Evolutionary conservation across 2,113 vertebrate species (phyloP).

Genomic region (Jaculus jaculus): DNA sequence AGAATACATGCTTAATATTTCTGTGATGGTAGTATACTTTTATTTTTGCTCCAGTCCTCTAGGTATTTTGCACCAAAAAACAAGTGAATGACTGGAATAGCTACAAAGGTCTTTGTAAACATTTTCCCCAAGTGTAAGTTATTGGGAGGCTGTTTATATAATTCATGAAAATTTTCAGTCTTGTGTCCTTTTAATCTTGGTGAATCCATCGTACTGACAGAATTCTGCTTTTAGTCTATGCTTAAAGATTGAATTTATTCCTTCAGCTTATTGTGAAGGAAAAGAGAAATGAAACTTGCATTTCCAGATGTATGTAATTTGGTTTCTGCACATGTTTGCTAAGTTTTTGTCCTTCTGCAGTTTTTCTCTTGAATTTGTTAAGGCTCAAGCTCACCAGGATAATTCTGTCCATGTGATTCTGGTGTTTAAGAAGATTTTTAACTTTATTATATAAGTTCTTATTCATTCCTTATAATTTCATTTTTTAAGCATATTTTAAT

Average conservation of each 20-base stretch:
- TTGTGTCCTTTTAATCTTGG: constrained; percentile 57
- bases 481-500: not conserved
- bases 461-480: constrained; percentile 12
- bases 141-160: constrained; percentile 70
- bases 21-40: not conserved
- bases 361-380: constrained; percentile 71
- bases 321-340: constrained; percentile 43
- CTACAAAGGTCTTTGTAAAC: constrained; percentile 45
- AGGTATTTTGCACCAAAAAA: constrained; percentile 58
- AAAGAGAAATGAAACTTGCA: constrained; percentile 65
- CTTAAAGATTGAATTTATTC: constrained; percentile 69
- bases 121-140: constrained; percentile 48
- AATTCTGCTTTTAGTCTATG: constrained; percentile 62
- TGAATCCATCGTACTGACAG: constrained; percentile 47
- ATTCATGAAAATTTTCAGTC: constrained; percentile 64
- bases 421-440: constrained; percentile 21
- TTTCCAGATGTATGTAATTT: constrained; percentile 71
- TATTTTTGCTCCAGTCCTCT: constrained; percentile 12
- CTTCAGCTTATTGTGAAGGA: constrained; percentile 66
- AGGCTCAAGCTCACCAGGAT: constrained; percentile 37
- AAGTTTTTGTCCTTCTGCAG: constrained; percentile 53
- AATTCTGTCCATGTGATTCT: constrained; percentile 52
- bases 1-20: constrained; percentile 20
- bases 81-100: constrained; percentile 43
- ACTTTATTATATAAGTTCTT: not conserved